Evolutionary conservation across 1,140 invertebrate genomes (phyloP).

Genomic region (Periplaneta americana): DNA sequence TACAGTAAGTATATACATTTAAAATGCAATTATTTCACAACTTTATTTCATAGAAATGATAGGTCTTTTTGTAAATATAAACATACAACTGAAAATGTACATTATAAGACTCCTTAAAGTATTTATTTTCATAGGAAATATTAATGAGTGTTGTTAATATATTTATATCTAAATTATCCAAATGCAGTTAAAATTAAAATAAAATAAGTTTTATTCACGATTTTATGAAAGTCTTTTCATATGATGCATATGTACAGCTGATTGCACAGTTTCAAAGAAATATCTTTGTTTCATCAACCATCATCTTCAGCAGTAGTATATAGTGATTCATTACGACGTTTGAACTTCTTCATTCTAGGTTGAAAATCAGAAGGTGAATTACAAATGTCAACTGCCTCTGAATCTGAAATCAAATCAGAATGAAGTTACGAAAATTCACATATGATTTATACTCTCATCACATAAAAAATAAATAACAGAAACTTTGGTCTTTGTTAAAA

Average conservation of each 20-base stretch:
- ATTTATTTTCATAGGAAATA: neutral
- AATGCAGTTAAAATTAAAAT: neutral
- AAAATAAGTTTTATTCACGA: neutral
- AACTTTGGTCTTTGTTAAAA: no score
- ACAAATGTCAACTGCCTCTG: neutral
- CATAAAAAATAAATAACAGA: no score
- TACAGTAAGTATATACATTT: neutral
- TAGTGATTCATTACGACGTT: constrained; percentile 40
- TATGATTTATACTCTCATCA: no score
- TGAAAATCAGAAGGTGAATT: neutral
- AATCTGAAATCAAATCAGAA: no score
- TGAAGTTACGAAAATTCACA: no score
- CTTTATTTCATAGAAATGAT: neutral
- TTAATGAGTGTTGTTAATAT: no score
- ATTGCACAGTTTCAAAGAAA: neutral
- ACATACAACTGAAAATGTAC: neutral
- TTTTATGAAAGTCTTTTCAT: neutral
- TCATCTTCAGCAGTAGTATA: constrained; percentile 28
- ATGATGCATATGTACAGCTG: neutral
- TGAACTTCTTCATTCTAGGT: constrained; percentile 37
- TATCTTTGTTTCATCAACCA: neutral
- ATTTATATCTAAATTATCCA: neutral
- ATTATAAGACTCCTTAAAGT: neutral
- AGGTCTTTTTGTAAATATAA: neutral
- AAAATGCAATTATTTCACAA: neutral